Conservation (phyloP, 2,888 invertebrate species). For the Tachystola acroxantha region DNA sequence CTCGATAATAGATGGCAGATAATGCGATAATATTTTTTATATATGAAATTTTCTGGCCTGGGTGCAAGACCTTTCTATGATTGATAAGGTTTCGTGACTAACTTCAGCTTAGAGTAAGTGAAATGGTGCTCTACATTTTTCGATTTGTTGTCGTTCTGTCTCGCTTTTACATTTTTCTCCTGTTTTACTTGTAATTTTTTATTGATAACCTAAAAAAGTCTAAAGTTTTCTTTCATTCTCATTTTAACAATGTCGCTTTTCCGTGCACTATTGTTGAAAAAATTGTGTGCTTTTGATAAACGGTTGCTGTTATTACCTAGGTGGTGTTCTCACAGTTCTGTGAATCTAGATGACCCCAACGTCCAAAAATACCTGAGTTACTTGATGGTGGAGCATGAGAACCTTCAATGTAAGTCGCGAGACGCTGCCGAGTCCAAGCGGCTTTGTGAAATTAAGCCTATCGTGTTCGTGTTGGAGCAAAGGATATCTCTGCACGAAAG, state of each 20-base stretch:
- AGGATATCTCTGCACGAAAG: constrained; percentile 78
- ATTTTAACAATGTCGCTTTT: constrained; percentile 41
- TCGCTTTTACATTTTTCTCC: neutral
- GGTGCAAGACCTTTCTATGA: too few species aligned
- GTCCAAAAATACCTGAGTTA: constrained; percentile 74
- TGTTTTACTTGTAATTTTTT: neutral
- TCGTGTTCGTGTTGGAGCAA: constrained; percentile 78
- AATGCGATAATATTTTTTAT: constrained; percentile 10
- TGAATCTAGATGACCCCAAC: constrained; percentile 58
- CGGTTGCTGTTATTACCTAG: constrained; percentile 24
- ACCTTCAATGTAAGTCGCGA: constrained; percentile 51
- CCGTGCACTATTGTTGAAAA: constrained; percentile 29
- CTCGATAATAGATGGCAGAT: constrained; percentile 26
- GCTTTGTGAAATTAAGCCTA: constrained; percentile 69
- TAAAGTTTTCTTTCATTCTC: neutral
- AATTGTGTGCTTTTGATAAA: constrained; percentile 33
- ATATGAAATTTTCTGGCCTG: too few species aligned
- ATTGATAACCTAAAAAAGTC: neutral
- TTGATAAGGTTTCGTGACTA: too few species aligned
- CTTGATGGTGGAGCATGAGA: constrained; percentile 74
- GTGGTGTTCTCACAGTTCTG: constrained; percentile 43
- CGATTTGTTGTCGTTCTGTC: too few species aligned
- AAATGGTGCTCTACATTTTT: too few species aligned
- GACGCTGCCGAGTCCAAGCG: constrained; percentile 44
- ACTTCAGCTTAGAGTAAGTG: too few species aligned